These are phyloP conservation scores for Rhogogaster chlorosoma DNA, from an alignment of 2,888 invertebrate genomes.

Conservation along the genomic window DNA sequence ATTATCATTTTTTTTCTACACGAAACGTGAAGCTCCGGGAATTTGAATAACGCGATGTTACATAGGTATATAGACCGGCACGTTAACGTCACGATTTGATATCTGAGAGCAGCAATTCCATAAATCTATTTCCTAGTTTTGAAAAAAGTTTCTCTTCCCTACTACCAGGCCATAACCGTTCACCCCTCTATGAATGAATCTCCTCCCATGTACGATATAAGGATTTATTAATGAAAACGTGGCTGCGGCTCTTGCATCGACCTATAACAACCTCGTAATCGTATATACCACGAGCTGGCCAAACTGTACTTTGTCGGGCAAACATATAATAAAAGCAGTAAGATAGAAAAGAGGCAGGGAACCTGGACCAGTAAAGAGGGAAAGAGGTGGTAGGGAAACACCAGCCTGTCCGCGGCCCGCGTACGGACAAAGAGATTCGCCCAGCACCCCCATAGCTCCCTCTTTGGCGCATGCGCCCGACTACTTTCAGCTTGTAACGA, in stretches of 20 bases:
- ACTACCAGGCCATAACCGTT: neutral
- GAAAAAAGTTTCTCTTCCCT: neutral
- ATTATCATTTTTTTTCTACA: slow-evolving; percentile 13
- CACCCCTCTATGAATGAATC: slow-evolving; percentile 6
- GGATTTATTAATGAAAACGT: slow-evolving; percentile 46
- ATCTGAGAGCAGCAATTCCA: neutral
- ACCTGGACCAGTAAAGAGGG: neutral
- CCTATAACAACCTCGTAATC: slow-evolving; percentile 37
- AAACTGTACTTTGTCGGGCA: slow-evolving; percentile 54
- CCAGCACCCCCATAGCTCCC: slow-evolving; percentile 69
- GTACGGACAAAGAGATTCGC: slow-evolving; percentile 70
- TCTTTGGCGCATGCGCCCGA: slow-evolving; percentile 58
- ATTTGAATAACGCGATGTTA: slow-evolving; percentile 27
- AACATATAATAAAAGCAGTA: slow-evolving; percentile 71
- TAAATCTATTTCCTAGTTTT: neutral
- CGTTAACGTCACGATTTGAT: slow-evolving; percentile 28
- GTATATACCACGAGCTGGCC: slow-evolving; percentile 40
- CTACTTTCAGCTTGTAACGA: slow-evolving; percentile 69
- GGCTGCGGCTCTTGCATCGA: neutral
- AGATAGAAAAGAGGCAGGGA: slow-evolving; percentile 63
- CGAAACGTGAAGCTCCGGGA: neutral
- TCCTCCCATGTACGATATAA: neutral
- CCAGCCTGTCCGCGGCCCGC: slow-evolving; percentile 62
- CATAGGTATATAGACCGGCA: neutral
- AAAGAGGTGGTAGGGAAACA: slow-evolving; percentile 24